Evolutionary conservation across 2,888 invertebrate species (phyloP), one percentile per base, ranked within the genome.

Genomic region (Euzetes globulus): DNA sequence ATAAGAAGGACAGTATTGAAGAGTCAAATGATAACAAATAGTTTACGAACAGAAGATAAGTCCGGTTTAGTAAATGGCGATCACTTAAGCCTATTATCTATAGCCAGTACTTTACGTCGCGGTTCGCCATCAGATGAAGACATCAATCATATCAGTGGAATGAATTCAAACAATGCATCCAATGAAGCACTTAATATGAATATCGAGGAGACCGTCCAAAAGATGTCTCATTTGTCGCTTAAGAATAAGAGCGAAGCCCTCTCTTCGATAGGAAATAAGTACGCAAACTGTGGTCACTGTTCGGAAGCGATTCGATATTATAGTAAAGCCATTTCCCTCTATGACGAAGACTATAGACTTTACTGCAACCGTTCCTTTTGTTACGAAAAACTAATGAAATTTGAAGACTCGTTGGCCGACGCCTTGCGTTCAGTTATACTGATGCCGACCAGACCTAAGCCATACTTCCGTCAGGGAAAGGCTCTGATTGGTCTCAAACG

Each of bases 361-460:
- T 71, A 50, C 22, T 71, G 71, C 47, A 71, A 71, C 22, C 71
- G 71, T 6, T 17, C 17, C 19, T 71, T 19, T 71, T 71, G 71
- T 71, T 71, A 71, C 27, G 71, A 71, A 47, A 47, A 19, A 17
- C 52, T 71, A 17, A 71, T 50, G 52, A 47, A 71, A 6, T 71
- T 37, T 22, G 52, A 71, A n/a, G 50, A 50, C 25, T 47, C 71
- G 1, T 45, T 71, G 41, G 52, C 50, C 71, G 71, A 71, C 22
- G 47, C 71, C 19, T 47, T 50, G 29, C 71, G 52, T 15, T 47
- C 71, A 29, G 52, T 71, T 1, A 71, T 47, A 25, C 45, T 71
- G 17, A 47, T 71, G 47, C 71, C 71, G 15, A 50, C 52, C 45
- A 71, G 27, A 71, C 71, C 71, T n/a, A 71, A 71, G 52, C 71